phyloP scores from a whole-genome alignment of 2,797 vertebrate species.

The Centropyge bicolor region DNA sequence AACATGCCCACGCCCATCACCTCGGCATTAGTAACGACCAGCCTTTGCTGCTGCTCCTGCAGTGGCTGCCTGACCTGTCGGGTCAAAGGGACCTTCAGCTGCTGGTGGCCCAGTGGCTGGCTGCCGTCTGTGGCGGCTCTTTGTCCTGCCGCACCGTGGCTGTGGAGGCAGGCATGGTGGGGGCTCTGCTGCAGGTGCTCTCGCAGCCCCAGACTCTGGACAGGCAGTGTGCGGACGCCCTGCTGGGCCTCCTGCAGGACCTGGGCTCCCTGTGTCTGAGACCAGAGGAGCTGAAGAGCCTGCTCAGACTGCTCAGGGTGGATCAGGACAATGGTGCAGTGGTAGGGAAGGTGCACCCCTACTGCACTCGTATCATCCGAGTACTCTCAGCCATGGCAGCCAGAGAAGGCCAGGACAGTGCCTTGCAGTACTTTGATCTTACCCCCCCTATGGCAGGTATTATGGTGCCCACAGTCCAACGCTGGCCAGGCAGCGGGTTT shows the following conservation, averaged over 20 bases:
- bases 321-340: conserved; percentile 66
- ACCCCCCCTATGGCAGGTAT: conserved; percentile 96
- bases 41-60: conserved; percentile 91
- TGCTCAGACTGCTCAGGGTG: conserved; percentile 87
- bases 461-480: conserved; percentile 94
- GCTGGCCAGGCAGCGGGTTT: conserved; percentile 93
- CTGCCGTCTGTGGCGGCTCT: conserved; percentile 89
- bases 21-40: conserved; percentile 93
- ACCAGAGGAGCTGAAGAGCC: conserved; percentile 90
- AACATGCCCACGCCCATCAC: conserved; percentile 85
- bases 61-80: conserved; percentile 91
- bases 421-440: conserved; percentile 94
- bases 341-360: conserved; percentile 79
- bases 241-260: conserved; percentile 90
- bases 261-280: conserved; percentile 91
- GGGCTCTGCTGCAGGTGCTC: conserved; percentile 88
- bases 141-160: conserved; percentile 92
- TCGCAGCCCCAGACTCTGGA: conserved; percentile 83
- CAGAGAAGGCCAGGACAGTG: conserved; percentile 84
- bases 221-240: conserved; percentile 87
- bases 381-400: conserved; percentile 92
- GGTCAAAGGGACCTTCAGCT: conserved; percentile 88
- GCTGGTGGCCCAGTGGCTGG: conserved; percentile 90
- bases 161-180: conserved; percentile 93
- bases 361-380: conserved; percentile 84